Evolutionary conservation across 2,113 vertebrate genomes (phyloP).

Genomic region (Tylochromis polylepis): DNA sequence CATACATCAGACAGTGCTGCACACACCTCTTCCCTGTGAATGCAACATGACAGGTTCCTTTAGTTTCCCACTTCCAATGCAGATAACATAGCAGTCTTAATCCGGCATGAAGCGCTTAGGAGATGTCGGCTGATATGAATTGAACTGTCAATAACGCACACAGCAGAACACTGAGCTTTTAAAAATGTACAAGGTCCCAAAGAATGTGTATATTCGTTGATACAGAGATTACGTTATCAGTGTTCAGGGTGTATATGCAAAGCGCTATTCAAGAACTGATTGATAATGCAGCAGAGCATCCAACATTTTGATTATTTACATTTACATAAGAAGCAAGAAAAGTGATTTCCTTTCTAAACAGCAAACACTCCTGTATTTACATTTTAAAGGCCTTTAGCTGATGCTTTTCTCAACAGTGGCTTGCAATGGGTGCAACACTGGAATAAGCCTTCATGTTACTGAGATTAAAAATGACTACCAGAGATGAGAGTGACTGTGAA

Average conservation of each 20-base stretch:
- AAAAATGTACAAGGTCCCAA: constrained; percentile 23
- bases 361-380: constrained; percentile 32
- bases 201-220: constrained; percentile 54
- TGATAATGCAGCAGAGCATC: constrained; percentile 44
- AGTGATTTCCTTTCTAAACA: constrained; percentile 56
- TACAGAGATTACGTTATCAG: constrained; percentile 59
- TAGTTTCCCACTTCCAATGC: constrained; percentile 59
- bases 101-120: constrained; percentile 58
- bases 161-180: constrained; percentile 39
- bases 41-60: constrained; percentile 67
- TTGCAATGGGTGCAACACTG: neutral
- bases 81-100: constrained; percentile 53
- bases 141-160: constrained; percentile 62
- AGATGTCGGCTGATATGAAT: constrained; percentile 72
- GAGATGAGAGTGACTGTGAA: neutral
- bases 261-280: constrained; percentile 36
- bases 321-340: constrained; percentile 59
- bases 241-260: constrained; percentile 12
- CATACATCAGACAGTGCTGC: constrained; percentile 60
- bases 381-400: constrained; percentile 24
- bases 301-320: constrained; percentile 60
- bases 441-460: neutral
- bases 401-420: neutral
- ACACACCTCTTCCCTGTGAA: constrained; percentile 61
- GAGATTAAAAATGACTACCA: constrained; percentile 23